Base-by-base conservation (phyloP, 2,797 vertebrate species). In the Melanotaenia trifasciata region DNA sequence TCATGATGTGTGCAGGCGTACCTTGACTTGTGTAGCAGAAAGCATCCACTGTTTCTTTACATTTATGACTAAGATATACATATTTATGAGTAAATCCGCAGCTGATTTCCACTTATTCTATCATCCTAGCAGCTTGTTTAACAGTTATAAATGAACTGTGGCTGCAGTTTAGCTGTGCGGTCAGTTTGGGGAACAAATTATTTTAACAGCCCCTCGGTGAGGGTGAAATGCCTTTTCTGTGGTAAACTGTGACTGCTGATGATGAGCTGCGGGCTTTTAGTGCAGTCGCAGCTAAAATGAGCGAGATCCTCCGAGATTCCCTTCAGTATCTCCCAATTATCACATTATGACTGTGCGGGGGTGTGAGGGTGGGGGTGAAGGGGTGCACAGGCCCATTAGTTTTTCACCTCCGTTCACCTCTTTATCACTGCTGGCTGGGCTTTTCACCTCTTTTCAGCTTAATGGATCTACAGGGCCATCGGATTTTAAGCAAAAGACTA, bases 291-390 rank as follows among this genome's bases (percentile, higher is more conserved):
- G 93, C 89, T 90, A 78, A 91, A 88, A 89, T 87, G 92, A 94
- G 94, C 94, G 91, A 90, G 90, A 92, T 87, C 87, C 94, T 94
- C 89, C 67, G 92, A 92, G 92, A 95, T 90, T 78, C 92, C 91
- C 94, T 90, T 91, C 88, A 92, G 93, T 90, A 92, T 93, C 91
- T 94, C 94, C 93, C 92, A 94, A 94, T 94, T 94, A 96, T 95
- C 94, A 95, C 91, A 94, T 94, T 95, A 96, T 95, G 94, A 94
- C 92, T 91, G 92, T 91, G 93, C 90, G 93, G 93, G 94, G 94
- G 93, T 90, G 95, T 93, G 92, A 95, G 86, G 20, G 13, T 47
- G 20, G 18, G 68, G 68, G 47, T 90, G 89, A 74, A 92, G 82
- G 72, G 80, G 74, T 80, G 88, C 73, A 80, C 90, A 90, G 88